phyloP scores from a whole-genome alignment of 2,113 vertebrate species.

The Salminus brasiliensis region DNA sequence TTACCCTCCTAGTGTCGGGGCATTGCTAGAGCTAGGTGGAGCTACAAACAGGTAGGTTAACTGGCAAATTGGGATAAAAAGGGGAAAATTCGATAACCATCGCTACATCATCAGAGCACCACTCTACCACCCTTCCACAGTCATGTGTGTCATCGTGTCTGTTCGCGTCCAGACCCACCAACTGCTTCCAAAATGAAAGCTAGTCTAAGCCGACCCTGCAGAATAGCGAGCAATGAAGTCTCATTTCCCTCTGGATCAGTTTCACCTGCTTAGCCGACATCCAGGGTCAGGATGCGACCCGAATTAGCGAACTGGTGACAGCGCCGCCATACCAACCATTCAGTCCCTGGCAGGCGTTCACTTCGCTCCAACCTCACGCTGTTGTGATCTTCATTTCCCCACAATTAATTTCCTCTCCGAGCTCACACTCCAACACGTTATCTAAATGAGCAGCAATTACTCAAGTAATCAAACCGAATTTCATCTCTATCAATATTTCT shows the following conservation, averaged over 20 bases:
- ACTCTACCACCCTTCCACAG: too few relatives aligned
- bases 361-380: constrained; percentile 7
- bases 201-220: neutral
- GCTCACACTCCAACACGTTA: constrained; percentile 56
- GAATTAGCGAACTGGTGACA: constrained; percentile 28
- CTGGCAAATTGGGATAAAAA: too few relatives aligned
- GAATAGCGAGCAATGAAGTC: neutral
- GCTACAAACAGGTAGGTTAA: too few relatives aligned
- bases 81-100: too few relatives aligned
- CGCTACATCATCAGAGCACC: too few relatives aligned
- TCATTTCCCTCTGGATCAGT: neutral
- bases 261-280: neutral
- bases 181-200: neutral
- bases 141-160: too few relatives aligned
- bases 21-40: too few relatives aligned
- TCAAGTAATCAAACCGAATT: constrained; percentile 64
- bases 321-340: neutral
- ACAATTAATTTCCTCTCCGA: constrained; percentile 47
- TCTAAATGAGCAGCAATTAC: constrained; percentile 71
- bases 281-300: neutral
- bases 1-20: too few relatives aligned
- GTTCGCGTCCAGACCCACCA: too few relatives aligned
- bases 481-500: constrained; percentile 61
- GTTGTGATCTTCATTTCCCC: constrained; percentile 44
- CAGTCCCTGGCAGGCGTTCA: constrained; percentile 37